phyloP scores from a whole-genome alignment of 2,888 invertebrate genomes.

The Melikaiella ostensackeni region DNA sequence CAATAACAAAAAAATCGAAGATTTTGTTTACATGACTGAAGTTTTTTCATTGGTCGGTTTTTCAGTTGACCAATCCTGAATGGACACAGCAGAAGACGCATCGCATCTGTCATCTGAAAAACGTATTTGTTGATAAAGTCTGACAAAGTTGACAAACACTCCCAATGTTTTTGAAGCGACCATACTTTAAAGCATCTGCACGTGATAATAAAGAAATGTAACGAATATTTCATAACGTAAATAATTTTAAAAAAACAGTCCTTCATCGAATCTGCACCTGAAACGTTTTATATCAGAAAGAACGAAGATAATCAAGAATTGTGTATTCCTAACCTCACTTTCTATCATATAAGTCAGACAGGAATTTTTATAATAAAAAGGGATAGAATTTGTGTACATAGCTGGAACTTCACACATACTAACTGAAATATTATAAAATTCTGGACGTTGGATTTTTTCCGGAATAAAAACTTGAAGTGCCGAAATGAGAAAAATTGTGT shows the following conservation, averaged over 20 bases:
- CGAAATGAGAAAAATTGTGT: conserved; percentile 27
- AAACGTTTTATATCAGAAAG: not conserved
- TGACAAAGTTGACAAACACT: not conserved
- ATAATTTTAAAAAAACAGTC: not conserved
- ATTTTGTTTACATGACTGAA: too few relatives aligned
- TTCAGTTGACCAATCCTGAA: too few relatives aligned
- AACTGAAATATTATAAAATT: not conserved
- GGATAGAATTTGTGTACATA: not conserved
- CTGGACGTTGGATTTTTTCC: not conserved
- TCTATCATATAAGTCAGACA: not conserved
- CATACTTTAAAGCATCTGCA: not conserved
- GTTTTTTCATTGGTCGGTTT: too few relatives aligned
- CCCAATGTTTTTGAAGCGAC: not conserved
- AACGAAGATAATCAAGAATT: not conserved
- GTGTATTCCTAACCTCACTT: conserved; percentile 23
- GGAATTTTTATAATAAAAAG: not conserved
- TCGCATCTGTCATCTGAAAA: too few relatives aligned
- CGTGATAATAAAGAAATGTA: not conserved
- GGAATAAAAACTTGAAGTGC: not conserved
- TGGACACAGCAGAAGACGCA: too few relatives aligned
- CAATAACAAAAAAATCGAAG: too few relatives aligned
- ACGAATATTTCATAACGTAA: not conserved
- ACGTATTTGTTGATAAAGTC: not conserved
- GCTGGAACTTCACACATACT: not conserved
- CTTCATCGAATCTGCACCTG: not conserved